These are phyloP conservation scores for Caradrina kadenii DNA, from an alignment of 2,888 invertebrate species.

Conservation along the genomic window DNA sequence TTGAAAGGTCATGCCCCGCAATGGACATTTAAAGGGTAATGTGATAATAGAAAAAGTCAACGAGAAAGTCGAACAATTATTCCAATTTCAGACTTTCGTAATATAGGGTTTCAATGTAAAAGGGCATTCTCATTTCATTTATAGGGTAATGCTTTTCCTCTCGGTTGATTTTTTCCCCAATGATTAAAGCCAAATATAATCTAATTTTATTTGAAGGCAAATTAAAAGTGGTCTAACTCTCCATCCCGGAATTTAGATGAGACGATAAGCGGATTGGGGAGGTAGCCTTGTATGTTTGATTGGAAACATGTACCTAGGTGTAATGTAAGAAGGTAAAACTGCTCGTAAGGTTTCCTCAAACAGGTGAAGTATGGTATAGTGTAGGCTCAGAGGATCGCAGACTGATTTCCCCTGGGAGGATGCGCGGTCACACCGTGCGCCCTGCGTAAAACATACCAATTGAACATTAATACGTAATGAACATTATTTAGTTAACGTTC, in stretches of 20 bases:
- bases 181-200: slow-evolving; percentile 47
- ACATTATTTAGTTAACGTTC: slow-evolving; percentile 68
- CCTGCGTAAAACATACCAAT: slow-evolving; percentile 77
- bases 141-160: slow-evolving; percentile 28
- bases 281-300: slow-evolving; percentile 33
- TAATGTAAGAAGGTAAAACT: slow-evolving; percentile 43
- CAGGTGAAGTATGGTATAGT: slow-evolving; percentile 66
- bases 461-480: slow-evolving; percentile 83
- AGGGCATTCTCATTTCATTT: slow-evolving; percentile 38
- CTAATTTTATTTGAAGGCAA: slow-evolving; percentile 42
- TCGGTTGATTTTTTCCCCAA: slow-evolving; percentile 27
- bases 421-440: slow-evolving; percentile 64
- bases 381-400: slow-evolving; percentile 38
- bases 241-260: slow-evolving; percentile 12
- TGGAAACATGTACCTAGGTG: slow-evolving; percentile 27
- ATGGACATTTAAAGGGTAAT: slow-evolving; percentile 10
- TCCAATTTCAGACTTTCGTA: slow-evolving; percentile 13
- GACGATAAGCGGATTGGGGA: slow-evolving; percentile 42
- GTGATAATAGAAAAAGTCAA: slow-evolving; percentile 14
- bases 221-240: slow-evolving; percentile 45
- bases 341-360: slow-evolving; percentile 39
- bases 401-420: slow-evolving; percentile 80
- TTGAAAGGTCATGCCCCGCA: background rate
- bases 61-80: slow-evolving; percentile 33
- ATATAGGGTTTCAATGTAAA: slow-evolving; percentile 36